These are phyloP conservation scores for Sericinus montela DNA, from an alignment of 2,888 invertebrate species.

Conservation along the genomic window DNA sequence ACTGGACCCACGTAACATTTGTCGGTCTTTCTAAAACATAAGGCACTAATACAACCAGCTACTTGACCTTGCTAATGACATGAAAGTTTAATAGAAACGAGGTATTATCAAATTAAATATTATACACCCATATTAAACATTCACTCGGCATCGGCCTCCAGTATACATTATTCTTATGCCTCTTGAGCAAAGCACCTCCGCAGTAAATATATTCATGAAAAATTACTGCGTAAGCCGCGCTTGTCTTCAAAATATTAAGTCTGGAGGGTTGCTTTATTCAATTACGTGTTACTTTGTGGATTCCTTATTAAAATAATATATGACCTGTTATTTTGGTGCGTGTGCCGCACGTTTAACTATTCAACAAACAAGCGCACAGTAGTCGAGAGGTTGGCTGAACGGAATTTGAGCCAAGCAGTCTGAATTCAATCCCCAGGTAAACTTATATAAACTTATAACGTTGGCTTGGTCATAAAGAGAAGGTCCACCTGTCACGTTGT, in stretches of 20 bases:
- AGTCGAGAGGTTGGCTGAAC: background rate
- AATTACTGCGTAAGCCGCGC: slow-evolving; percentile 12
- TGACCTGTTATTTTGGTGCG: background rate
- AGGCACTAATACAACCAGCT: no score
- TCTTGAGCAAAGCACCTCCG: slow-evolving; percentile 2
- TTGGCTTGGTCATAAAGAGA: no score
- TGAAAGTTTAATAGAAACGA: background rate
- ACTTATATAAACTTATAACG: no score
- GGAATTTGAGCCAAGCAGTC: no score
- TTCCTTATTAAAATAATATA: slow-evolving; percentile 10
- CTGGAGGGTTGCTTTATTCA: slow-evolving; percentile 12
- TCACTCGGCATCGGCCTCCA: slow-evolving; percentile 10
- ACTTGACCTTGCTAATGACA: no score
- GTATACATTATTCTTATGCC: slow-evolving; percentile 16
- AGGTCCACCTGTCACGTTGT: no score
- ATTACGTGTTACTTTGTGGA: slow-evolving; percentile 14
- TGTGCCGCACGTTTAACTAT: background rate
- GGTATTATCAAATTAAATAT: slow-evolving; percentile 16
- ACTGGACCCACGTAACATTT: no score
- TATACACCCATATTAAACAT: slow-evolving; percentile 8
- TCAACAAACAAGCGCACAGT: slow-evolving; percentile 10
- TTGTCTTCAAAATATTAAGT: slow-evolving; percentile 16
- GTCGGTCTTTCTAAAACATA: no score
- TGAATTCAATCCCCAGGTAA: no score
- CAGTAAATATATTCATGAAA: slow-evolving; percentile 19